Evolutionary conservation across 2,797 vertebrate species (phyloP), one percentile per base, ranked within the genome.

Genomic region (Danionella dracula): DNA sequence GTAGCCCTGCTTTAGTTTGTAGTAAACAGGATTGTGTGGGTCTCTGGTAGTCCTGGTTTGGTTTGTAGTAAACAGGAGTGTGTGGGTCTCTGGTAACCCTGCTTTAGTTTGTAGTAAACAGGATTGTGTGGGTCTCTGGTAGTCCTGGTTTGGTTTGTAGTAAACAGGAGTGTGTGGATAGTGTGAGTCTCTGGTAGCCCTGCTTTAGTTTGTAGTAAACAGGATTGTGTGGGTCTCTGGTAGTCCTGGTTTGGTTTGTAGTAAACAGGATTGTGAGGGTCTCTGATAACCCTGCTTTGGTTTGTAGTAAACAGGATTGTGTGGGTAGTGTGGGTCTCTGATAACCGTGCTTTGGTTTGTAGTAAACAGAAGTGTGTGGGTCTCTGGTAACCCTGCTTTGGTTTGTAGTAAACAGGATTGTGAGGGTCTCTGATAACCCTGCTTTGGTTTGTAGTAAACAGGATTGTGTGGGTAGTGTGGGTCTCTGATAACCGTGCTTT

Each of bases 301-400:
- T n/a, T n/a, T n/a, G n/a, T n/a, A n/a, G n/a, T n/a, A n/a, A n/a
- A n/a, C n/a, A n/a, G n/a, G n/a, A n/a, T n/a, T n/a, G n/a, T n/a
- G n/a, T n/a, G n/a, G n/a, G n/a, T n/a, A n/a, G 3, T 6, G 6
- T 6, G 6, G 23, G 23, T 63, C 62, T 70, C 16, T 15, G 16
- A 29, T 32, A 37, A 61, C 42, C 41, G 50, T 17, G 51, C 37
- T 31, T 38, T 16, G 27, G n/a, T n/a, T n/a, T n/a, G n/a, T n/a
- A n/a, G n/a, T n/a, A n/a, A n/a, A n/a, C n/a, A n/a, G n/a, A n/a
- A n/a, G n/a, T n/a, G 3, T 6, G 6, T 6, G 6, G 23, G 23
- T 63, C 62, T 70, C 16, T 15, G 16, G 35, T 32, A 37, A 61
- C 42, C 41, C 56, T 17, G 51, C 37, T 31, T 38, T 16, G 27